A percentile compares a stretch with the other conserved stretches of the same genome.
These are phyloP conservation scores for Danaus chrysippus DNA, from an alignment of 2,888 invertebrate genomes.

Conservation along the genomic window DNA sequence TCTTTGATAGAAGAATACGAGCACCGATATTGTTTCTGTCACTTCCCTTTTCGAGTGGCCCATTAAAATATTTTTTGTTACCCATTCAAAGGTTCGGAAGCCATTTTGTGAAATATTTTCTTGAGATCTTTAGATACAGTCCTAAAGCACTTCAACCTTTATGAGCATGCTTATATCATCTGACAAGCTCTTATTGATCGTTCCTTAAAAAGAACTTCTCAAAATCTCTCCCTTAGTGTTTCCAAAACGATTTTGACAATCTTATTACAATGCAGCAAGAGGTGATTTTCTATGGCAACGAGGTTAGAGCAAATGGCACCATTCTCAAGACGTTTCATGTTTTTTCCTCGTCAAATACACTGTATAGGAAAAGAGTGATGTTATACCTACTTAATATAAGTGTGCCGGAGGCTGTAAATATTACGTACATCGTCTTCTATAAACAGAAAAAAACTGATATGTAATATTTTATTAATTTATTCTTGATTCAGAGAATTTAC, in stretches of 20 bases:
- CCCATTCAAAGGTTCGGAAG: conserved; percentile 12
- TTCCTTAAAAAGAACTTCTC: conserved; percentile 44
- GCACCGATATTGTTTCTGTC: not conserved
- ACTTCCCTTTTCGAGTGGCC: not conserved
- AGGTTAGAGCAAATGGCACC: conserved; percentile 19
- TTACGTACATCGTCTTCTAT: conserved; percentile 19
- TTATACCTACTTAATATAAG: conserved; percentile 37
- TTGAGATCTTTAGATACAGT: conserved; percentile 22
- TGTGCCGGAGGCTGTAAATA: conserved; percentile 35
- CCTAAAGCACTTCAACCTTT: conserved; percentile 35
- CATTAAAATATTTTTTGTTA: conserved; percentile 13
- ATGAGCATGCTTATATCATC: conserved; percentile 40
- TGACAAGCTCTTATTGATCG: conserved; percentile 54
- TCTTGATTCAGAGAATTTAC: too few species aligned
- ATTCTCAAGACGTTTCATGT: conserved; percentile 43
- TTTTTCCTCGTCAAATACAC: conserved; percentile 39
- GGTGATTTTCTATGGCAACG: conserved; percentile 30
- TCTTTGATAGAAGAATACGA: not conserved
- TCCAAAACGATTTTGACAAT: conserved; percentile 14
- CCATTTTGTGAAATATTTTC: conserved; percentile 16
- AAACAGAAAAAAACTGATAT: not conserved
- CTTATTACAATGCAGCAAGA: conserved; percentile 34
- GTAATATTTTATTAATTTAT: not conserved
- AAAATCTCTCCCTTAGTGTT: conserved; percentile 37
- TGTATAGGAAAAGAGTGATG: conserved; percentile 32